Evolutionary conservation across 2,797 vertebrate species (phyloP), one percentile per base, ranked within the genome.

Genomic region (Halcyon chelicuti): DNA sequence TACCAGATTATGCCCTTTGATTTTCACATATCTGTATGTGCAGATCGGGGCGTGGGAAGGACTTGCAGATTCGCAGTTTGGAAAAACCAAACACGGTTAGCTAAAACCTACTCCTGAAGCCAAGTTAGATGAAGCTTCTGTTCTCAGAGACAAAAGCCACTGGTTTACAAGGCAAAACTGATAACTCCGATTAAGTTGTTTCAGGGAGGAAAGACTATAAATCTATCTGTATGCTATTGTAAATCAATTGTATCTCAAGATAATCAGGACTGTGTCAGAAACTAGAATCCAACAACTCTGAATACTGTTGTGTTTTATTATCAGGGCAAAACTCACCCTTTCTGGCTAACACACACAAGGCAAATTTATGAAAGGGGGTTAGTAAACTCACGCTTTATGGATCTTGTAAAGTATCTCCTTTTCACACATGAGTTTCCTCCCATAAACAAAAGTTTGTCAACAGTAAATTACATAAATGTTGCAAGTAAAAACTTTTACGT

Each of bases 1-100:
- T 86, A 96, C 92, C 95, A 97, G 89, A 96, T 93, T 96, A 94
- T 94, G 94, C 91, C 96, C 96, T 98, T 97, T 97, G 88, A 82
- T 95, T 97, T 97, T 97, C 90, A 54, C 87, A 70, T 96, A 68
- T 96, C 96, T 92, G 49, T 81, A 76, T 75, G 55, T 42, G 80
- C 88, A 87, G 85, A 93, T 94, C 89, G 96, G 90, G 80, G 88
- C 10, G 52, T 88, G 68, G 86, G 93, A 88, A 80, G 86, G 37
- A 84, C 37, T 73, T 88, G 42, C 58, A 91, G 68, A 93, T 97
- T 96, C 3, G 3, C 96, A 87, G 72, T 84, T 94, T 92, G 66
- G 86, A 95, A 96, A 96, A 93, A 86, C 14, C 39, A 83, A 92
- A 91, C n/a, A 31, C 14, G 40, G 52, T 81, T 83, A 72, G 88